phyloP scores from a whole-genome alignment of 2,797 vertebrate species.

The Sciaenops ocellatus region DNA sequence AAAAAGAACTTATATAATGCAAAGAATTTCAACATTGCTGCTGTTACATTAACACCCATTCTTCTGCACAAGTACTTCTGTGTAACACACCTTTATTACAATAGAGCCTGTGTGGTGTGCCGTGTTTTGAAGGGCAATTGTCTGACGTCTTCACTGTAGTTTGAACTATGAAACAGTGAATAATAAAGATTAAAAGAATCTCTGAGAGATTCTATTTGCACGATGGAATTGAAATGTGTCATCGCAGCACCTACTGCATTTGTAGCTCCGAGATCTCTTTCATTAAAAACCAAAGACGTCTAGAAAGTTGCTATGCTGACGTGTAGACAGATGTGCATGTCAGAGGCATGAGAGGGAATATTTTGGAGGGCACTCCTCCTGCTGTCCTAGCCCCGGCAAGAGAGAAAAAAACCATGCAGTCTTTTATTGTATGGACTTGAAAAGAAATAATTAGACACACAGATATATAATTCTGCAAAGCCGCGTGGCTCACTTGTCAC shows the following conservation, averaged over 20 bases:
- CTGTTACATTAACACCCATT: neutral
- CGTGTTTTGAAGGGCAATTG: slow-evolving; percentile 55
- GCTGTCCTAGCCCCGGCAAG: slow-evolving; percentile 70
- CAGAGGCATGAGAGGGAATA: slow-evolving; percentile 81
- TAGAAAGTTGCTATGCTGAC: slow-evolving; percentile 78
- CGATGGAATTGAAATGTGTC: slow-evolving; percentile 76
- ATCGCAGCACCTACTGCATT: slow-evolving; percentile 67
- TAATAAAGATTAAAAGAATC: slow-evolving; percentile 73
- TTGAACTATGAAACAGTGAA: slow-evolving; percentile 59
- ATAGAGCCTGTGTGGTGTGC: slow-evolving; percentile 10
- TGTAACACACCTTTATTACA: slow-evolving; percentile 34
- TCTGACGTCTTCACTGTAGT: slow-evolving; percentile 59
- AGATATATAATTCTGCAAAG: slow-evolving; percentile 82
- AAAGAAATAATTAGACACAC: slow-evolving; percentile 87
- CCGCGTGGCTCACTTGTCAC: slow-evolving; percentile 82
- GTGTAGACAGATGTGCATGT: slow-evolving; percentile 83
- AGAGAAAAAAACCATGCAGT: slow-evolving; percentile 61
- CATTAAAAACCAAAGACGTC: slow-evolving; percentile 79
- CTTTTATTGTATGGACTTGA: slow-evolving; percentile 83
- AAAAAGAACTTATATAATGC: slow-evolving; percentile 17
- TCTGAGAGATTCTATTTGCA: slow-evolving; percentile 68
- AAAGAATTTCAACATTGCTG: slow-evolving; percentile 16
- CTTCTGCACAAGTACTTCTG: slow-evolving; percentile 20
- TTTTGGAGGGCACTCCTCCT: slow-evolving; percentile 80
- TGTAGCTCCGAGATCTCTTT: slow-evolving; percentile 77